Evolutionary conservation across 2,888 invertebrate species (phyloP).

Genomic region (Chesias legatella): DNA sequence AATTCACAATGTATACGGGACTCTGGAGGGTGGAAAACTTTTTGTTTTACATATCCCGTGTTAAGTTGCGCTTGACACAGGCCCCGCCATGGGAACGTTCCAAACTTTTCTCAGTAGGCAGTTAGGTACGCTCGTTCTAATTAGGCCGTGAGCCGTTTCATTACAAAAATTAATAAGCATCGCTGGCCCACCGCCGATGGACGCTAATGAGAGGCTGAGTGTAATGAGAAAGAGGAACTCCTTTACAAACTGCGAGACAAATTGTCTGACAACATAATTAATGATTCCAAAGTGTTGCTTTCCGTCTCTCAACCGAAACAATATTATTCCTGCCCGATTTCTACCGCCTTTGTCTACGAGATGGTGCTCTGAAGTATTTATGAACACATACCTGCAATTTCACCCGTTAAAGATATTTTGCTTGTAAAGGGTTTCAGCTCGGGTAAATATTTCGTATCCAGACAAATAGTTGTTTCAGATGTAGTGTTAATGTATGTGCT

Average conservation of each 20-base stretch:
- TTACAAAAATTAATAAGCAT: slow-evolving; percentile 62
- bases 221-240: slow-evolving; percentile 37
- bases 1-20: slow-evolving; percentile 30
- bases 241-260: slow-evolving; percentile 38
- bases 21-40: slow-evolving; percentile 45
- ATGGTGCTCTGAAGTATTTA: slow-evolving; percentile 10
- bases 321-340: slow-evolving; percentile 10
- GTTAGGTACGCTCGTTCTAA: slow-evolving; percentile 49
- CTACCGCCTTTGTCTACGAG: slow-evolving; percentile 12
- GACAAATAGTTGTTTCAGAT: slow-evolving; percentile 29
- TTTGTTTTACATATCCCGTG: slow-evolving; percentile 48
- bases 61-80: slow-evolving; percentile 54
- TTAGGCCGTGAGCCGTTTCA: slow-evolving; percentile 48
- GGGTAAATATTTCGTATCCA: slow-evolving; percentile 24
- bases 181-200: slow-evolving; percentile 31
- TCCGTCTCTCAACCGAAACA: slow-evolving; percentile 6
- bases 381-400: slow-evolving; percentile 16
- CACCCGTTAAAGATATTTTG: slow-evolving; percentile 18
- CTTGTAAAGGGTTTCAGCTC: slow-evolving; percentile 23
- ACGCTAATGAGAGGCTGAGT: slow-evolving; percentile 38
- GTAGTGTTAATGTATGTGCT: slow-evolving; percentile 19
- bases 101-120: slow-evolving; percentile 57
- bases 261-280: slow-evolving; percentile 31
- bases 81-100: slow-evolving; percentile 51
- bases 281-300: slow-evolving; percentile 15